Base-by-base conservation (phyloP, 1,140 invertebrate genomes). In the Solenopsis fugax region DNA sequence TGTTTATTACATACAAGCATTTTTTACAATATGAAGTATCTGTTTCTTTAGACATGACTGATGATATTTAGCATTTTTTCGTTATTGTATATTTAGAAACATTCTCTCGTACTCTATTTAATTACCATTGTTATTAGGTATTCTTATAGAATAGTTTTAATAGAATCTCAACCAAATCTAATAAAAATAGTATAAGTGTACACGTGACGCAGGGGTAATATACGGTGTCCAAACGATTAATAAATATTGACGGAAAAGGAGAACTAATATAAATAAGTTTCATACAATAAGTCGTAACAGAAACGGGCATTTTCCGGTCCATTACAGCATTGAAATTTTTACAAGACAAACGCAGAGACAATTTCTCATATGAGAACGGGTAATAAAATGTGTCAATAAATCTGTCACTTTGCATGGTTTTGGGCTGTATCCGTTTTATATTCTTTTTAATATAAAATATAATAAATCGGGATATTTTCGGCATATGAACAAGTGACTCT, bases 1-100 rank as follows among this genome's bases (percentile, higher is more conserved):
- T 93, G 90, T 93, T 93, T 93, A 93, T 93, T 93, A 93, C 93
- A 93, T 93, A 93, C 86, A 93, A 93, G 92, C 92, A 91, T 91
- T 93, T 92, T 92, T 92, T 93, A 92, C 91, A 93, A 91, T 93
- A 93, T 90, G 89, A 93, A 92, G 89, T 93, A 92, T 92, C 92
- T 91, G 85, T 91, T 92, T 89, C 87, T 93, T 92, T 92, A 93
- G 90, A 92, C 92, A 91, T 91, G 91, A 93, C 91, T 92, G 91
- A 86, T 92, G 87, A 92, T 93, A 90, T 90, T 91, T 92, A 93
- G 87, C 92, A 87, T 92, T 91, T 81, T 48, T 88, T 90, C 85
- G 72, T 77, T 85, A 87, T 90, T 80, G 75, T 89, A 91, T 88
- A 86, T 88, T 91, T 88, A 91, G 89, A 92, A 91, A 89, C 85